Conservation (phyloP, 2,888 invertebrate species). For the Drosophila demipolita region DNA sequence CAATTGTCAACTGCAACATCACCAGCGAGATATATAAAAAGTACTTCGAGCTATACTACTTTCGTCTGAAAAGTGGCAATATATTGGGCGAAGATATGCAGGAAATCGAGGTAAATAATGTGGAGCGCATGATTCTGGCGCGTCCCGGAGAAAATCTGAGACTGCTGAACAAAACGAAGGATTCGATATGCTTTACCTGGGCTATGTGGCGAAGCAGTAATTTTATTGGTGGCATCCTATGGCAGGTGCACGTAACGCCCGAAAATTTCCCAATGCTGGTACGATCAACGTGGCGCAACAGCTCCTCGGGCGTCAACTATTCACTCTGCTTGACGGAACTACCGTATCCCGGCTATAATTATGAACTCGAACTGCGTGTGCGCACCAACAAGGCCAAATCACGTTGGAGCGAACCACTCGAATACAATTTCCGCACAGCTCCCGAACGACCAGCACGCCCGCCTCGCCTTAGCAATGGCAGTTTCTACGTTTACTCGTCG, state of each 20-base stretch:
- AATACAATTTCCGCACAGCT: conserved; percentile 87
- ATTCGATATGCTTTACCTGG: conserved; percentile 77
- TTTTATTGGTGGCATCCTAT: conserved; percentile 70
- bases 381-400: conserved; percentile 85
- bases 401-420: conserved; percentile 90
- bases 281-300: conserved; percentile 59
- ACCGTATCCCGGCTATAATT: conserved; percentile 84
- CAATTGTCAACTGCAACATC: conserved; percentile 77
- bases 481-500: conserved; percentile 89
- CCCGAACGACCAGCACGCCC: conserved; percentile 87
- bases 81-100: conserved; percentile 86
- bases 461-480: conserved; percentile 90
- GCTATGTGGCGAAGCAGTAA: conserved; percentile 74
- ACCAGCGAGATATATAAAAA: conserved; percentile 85
- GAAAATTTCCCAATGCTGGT: conserved; percentile 53
- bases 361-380: conserved; percentile 88
- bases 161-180: conserved; percentile 66
- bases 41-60: conserved; percentile 86
- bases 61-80: conserved; percentile 88
- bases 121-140: conserved; percentile 74
- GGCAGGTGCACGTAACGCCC: conserved; percentile 77
- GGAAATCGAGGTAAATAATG: conserved; percentile 64
- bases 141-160: conserved; percentile 73
- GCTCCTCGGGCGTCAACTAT: conserved; percentile 44
- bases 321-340: conserved; percentile 73